Percentiles rank a stretch among this genome's conserved stretches.
Evolutionary conservation across 2,797 vertebrate species (phyloP).

Genomic region (Psittacula derbiana): DNA sequence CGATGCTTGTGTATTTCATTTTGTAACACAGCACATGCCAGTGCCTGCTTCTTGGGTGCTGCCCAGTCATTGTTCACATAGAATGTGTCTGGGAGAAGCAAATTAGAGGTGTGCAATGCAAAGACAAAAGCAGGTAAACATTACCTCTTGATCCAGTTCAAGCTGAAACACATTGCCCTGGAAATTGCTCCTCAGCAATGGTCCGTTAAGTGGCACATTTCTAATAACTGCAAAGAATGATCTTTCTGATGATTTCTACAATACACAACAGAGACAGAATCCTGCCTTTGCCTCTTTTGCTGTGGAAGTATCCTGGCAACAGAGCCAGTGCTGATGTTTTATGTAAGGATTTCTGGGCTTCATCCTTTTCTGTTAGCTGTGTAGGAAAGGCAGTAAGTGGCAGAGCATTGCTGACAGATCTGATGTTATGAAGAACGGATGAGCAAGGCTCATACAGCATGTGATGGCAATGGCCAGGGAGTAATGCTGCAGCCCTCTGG

Average conservation of each 20-base stretch:
- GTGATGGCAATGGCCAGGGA: not conserved
- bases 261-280: constrained; percentile 6
- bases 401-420: not conserved
- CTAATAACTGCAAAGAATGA: not conserved
- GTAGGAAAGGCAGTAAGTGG: not conserved
- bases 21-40: not conserved
- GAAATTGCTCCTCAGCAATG: not conserved
- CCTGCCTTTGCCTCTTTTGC: not conserved
- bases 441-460: not conserved
- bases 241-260: constrained; percentile 19
- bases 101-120: not conserved
- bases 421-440: not conserved
- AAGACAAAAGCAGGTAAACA: not conserved
- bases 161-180: not conserved
- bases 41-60: not conserved
- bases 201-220: not conserved
- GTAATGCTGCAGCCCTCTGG: not conserved
- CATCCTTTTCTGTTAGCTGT: not conserved
- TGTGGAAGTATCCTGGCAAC: constrained; percentile 60
- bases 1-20: not conserved
- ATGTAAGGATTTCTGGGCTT: constrained; percentile 22
- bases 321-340: constrained; percentile 21
- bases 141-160: not conserved
- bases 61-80: not conserved
- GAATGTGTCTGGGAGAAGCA: not conserved